Base-by-base conservation (phyloP, 1,140 invertebrate genomes). In the Adoxophyes honmai region DNA sequence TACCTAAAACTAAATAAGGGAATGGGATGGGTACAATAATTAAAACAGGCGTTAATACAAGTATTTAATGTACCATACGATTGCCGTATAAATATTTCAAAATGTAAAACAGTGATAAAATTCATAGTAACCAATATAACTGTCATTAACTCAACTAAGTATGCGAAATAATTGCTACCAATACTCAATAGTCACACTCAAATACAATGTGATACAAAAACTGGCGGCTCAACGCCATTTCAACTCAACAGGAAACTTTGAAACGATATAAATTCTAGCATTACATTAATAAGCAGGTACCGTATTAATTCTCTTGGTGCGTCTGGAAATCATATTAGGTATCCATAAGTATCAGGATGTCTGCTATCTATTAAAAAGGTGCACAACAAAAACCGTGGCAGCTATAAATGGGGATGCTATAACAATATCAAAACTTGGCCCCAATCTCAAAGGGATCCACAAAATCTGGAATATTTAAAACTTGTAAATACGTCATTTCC, bases 51-150 rank as follows among this genome's bases (percentile, higher is more conserved):
- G 66, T 76, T 79, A 77, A 79, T 86, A 88, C 85, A 86, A 78
- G 83, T 84, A 88, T 82, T 79, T 88, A 88, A 88, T 88, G 84
- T 90, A 89, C 82, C 85, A 88, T 81, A 86, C 83, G 77, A 84
- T 87, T 89, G 84, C 72, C 73, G 81, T 90, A 90, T 90, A 90
- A 89, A 90, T 89, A 89, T 90, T 90, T 88, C 78, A 87, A 89
- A 90, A 86, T 88, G 83, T 89, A 90, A 90, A 90, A 90, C 89
- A 89, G 86, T 90, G 86, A 90, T 90, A 90, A 88, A 90, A 90
- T 90, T 85, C 86, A 89, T 81, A 86, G 69, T 80, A 88, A 88
- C 81, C 78, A 85, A 85, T 88, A 78, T 59, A 85, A 86, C 72
- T 78, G 78, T 70, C 74, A 69, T 71, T 58, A 83, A 88, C 70